These are phyloP conservation scores for Montipora capricornis DNA, from an alignment of 64 coral and sea anemone species.

Conservation along the genomic window DNA sequence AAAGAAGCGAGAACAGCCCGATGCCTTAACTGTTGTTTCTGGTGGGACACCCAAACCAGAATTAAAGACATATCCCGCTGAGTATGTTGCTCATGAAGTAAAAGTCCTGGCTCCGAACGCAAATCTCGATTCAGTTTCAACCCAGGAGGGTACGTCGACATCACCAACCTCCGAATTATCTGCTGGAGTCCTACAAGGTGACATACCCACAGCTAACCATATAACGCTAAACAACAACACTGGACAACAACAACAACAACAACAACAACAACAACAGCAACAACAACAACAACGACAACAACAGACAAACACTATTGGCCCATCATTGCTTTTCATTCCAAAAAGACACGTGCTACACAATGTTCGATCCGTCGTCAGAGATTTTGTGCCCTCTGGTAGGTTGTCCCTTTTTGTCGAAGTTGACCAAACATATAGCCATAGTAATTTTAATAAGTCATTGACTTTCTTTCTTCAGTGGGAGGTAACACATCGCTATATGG, in stretches of 20 bases:
- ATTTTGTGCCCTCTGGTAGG: neutral
- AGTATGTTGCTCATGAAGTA: conserved; percentile 30
- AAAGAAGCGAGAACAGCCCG: neutral
- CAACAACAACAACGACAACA: neutral
- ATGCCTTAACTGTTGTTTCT: neutral
- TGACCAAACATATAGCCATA: neutral
- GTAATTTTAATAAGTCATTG: too few species aligned
- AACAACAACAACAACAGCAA: too few species aligned
- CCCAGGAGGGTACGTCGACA: neutral
- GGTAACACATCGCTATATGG: too few species aligned
- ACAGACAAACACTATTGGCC: neutral
- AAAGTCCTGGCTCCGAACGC: neutral
- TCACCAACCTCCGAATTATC: neutral
- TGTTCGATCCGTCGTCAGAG: conserved; percentile 14
- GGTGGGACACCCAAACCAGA: neutral
- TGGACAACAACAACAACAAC: neutral
- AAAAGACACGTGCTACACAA: conserved; percentile 16
- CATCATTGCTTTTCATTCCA: conserved; percentile 22
- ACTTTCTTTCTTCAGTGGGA: too few species aligned
- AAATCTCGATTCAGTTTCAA: neutral
- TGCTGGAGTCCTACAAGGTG: neutral
- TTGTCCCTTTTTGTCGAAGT: neutral
- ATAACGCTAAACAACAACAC: neutral
- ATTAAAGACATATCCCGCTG: neutral
- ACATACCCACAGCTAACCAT: neutral